phyloP scores from a whole-genome alignment of 2,888 invertebrate species.

The Harpalus rubripes region DNA sequence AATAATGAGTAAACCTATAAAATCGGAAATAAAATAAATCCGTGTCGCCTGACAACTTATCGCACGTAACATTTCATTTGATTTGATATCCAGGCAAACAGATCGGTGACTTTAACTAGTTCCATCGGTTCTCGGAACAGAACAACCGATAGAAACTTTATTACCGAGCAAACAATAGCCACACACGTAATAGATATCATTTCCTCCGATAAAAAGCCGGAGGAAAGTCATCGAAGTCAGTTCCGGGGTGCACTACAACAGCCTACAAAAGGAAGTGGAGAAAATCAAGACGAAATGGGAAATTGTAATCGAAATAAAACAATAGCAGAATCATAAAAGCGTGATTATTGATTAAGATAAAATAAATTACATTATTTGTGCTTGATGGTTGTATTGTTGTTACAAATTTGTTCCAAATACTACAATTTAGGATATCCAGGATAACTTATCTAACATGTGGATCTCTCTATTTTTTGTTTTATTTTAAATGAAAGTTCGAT shows the following conservation, averaged over 20 bases:
- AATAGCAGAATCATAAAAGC: background rate
- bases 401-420: too few species aligned
- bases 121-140: slow-evolving; percentile 36
- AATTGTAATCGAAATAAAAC: slow-evolving; percentile 3
- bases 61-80: slow-evolving; percentile 49
- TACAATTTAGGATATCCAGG: too few species aligned
- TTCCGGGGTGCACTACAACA: slow-evolving; percentile 20
- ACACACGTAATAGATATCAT: slow-evolving; percentile 54
- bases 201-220: slow-evolving; percentile 34
- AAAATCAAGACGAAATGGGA: slow-evolving; percentile 35
- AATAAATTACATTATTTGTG: too few species aligned
- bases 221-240: slow-evolving; percentile 21
- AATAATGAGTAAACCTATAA: slow-evolving; percentile 37
- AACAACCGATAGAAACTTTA: slow-evolving; percentile 48
- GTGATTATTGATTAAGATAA: too few species aligned
- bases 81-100: slow-evolving; percentile 30
- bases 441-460: too few species aligned
- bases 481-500: too few species aligned
- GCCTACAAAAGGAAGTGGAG: slow-evolving; percentile 1
- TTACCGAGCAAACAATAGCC: slow-evolving; percentile 49
- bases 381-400: too few species aligned
- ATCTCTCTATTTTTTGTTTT: too few species aligned
- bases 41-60: slow-evolving; percentile 42
- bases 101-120: slow-evolving; percentile 39
- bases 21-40: slow-evolving; percentile 41